Base-by-base conservation (phyloP, 1,140 invertebrate species). In the Drosophila kurseongensis region DNA sequence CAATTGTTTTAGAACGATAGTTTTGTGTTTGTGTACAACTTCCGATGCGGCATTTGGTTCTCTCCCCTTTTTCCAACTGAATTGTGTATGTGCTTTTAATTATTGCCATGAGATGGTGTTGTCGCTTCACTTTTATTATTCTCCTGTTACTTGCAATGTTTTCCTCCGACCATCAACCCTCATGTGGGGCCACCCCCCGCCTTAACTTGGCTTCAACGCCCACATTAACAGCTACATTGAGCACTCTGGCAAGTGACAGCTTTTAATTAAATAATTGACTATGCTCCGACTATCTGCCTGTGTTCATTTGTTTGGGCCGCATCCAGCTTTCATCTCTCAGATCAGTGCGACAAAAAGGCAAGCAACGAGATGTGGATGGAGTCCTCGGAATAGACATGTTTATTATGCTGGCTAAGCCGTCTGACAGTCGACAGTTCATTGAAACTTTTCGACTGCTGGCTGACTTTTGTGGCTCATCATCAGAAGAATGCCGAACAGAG, bases 261-360 rank as follows among this genome's bases (percentile, higher is more conserved):
- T 72, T 86, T 86, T 86, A 86, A 86, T 86, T 86, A 88, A 84
- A 83, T 88, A 88, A 88, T 83, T 88, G 76, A 80, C 83, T 89
- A 66, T 38, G 29, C 45, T 57, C 12, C 18, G 42, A 47, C 50
- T 69, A 69, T 56, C 67, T 48, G 48, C 40, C 45, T 47, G 61
- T 68, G 61, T 59, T 68, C 50, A 69, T 68, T 44, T 69, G 42
- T 36, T 16, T 36, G 32, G 29, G n/a, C 48, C 54, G 40, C 69
- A 50, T 47, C 41, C 52, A 61, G 52, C 72, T 75, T 72, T 71
- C 75, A 85, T 82, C 69, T 88, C 74, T 45, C 78, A 74, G 79
- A 66, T 75, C 57, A 74, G 48, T 42, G 32, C n/a, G 57, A 16
- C 50, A 62, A 41, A 59, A 66, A 63, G 38, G 32, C 13, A 42